Evolutionary conservation across 2,113 vertebrate species (phyloP).

Genomic region (human): GRCh38 chr20:15131001-15131500

Average conservation of each 20-base stretch:
- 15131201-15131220: background rate
- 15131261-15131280: background rate
- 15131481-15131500: background rate
- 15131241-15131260: background rate
- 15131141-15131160: background rate
- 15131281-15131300: background rate
- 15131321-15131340: background rate
- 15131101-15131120: background rate
- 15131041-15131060: background rate
- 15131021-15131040: background rate
- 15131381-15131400: background rate
- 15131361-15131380: too few species aligned
- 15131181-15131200: background rate
- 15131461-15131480: background rate
- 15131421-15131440: background rate
- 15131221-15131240: background rate
- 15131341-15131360: background rate
- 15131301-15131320: background rate
- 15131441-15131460: background rate
- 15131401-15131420: background rate
- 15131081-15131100: background rate
- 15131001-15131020: background rate
- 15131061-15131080: background rate
- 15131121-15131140: fast-evolving
- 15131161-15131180: background rate